Conservation (phyloP, 2,888 invertebrate species). For the Eilema caniola region DNA sequence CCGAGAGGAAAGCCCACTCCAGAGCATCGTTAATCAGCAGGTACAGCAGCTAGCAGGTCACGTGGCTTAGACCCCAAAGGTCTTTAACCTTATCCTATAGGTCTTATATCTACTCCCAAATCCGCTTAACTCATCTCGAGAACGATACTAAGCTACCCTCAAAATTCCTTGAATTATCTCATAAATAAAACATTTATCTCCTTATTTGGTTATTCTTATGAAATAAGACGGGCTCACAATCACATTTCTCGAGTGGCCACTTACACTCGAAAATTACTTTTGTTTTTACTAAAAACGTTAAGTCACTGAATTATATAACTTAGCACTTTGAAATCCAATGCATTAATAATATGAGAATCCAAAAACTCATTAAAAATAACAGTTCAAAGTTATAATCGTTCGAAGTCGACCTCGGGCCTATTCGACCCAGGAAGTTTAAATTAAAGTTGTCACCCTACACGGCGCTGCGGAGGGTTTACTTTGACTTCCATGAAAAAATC, state of each 20-base stretch:
- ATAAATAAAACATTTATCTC: slow-evolving; percentile 23
- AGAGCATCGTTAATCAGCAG: no score
- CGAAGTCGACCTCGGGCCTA: slow-evolving; percentile 66
- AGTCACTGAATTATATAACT: slow-evolving; percentile 53
- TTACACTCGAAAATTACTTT: slow-evolving; percentile 45
- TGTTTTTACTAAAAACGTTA: slow-evolving; percentile 41
- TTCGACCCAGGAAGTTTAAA: slow-evolving; percentile 77
- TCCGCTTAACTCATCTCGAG: not conserved
- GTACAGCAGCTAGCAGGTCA: no score
- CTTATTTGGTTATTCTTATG: slow-evolving; percentile 24
- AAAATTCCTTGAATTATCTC: slow-evolving; percentile 1
- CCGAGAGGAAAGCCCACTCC: no score
- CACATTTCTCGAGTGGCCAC: slow-evolving; percentile 36
- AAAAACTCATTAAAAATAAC: slow-evolving; percentile 84
- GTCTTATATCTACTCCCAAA: not conserved
- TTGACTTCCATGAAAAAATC: slow-evolving; percentile 39
- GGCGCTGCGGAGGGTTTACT: slow-evolving; percentile 50
- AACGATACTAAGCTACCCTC: slow-evolving; percentile 18
- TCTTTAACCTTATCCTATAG: no score
- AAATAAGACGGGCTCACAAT: slow-evolving; percentile 24
- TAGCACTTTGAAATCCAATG: slow-evolving; percentile 61
- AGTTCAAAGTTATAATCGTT: slow-evolving; percentile 80
- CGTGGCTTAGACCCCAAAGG: no score
- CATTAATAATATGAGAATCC: slow-evolving; percentile 73
- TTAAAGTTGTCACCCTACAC: slow-evolving; percentile 79